Evolutionary conservation across 2,797 vertebrate species (phyloP), one percentile per base, ranked within the genome.

Genomic region (Neosilurus hyrtlii): DNA sequence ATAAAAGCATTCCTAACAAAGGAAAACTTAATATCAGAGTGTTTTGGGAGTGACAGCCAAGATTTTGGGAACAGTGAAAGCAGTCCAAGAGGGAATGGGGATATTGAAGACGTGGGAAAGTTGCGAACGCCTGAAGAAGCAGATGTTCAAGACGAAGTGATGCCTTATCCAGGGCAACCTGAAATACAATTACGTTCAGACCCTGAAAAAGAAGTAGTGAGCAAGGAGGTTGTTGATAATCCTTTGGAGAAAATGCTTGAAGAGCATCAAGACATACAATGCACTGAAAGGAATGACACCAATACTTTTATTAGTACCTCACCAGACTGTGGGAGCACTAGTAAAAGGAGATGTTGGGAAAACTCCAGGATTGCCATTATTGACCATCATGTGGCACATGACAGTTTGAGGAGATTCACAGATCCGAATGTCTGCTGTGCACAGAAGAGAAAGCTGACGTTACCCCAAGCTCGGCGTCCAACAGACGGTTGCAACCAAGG

Each of bases 1-100:
- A 91, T 99, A 2, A 96, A 94, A 91, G 83, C 54, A 16, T 98
- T 99, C 89, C 93, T 99, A 82, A 94, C 92, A 84, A 94, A 86
- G 88, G 96, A 99, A 89, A 95, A 95, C 85, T 89, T 99, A 88
- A 94, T 95, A 88, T 87, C 93, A 80, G 95, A 95, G 80, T 89
- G 93, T 0, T 93, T 90, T 76, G 89, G 91, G 79, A 96, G 97
- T 51, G 96, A 96, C 22, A 76, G 93, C 77, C 92, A 89, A 80
- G 78, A 26, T 11, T 66, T 72, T 65, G 10, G 22, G 30, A 73
- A 61, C 57, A 61, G 18, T 30, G 22, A 75, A 81, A 72, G 80
- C 65, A 87, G 79, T 65, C 70, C 83, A 43, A 51, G 57, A 51
- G 63, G 70, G 63, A 75, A 93, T 89, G 95, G 95, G 70, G 90